Percentiles rank a stretch among this genome's conserved stretches.
These are phyloP conservation scores for Blennius ocellaris DNA, from an alignment of 2,113 vertebrate genomes.

Conservation along the genomic window DNA sequence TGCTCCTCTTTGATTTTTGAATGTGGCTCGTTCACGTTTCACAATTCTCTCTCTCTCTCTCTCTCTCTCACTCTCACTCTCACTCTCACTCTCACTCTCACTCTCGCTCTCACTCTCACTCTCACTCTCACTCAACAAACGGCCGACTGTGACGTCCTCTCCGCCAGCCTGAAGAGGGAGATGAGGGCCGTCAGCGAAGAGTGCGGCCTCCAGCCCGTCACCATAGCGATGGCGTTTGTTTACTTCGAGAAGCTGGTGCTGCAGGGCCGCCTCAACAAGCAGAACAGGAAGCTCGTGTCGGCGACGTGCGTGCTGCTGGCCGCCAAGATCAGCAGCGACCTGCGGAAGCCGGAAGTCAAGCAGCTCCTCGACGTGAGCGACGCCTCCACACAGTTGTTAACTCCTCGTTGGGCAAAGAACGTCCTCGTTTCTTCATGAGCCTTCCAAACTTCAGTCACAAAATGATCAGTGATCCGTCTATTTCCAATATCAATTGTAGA, in stretches of 20 bases:
- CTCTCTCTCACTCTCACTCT: no score
- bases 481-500: no score
- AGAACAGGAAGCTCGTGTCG: constrained; percentile 97
- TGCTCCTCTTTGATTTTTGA: not conserved
- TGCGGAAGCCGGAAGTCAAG: constrained; percentile 93
- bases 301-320: constrained; percentile 95
- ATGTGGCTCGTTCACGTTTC: not conserved
- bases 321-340: constrained; percentile 98
- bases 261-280: constrained; percentile 96
- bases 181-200: constrained; percentile 94
- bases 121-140: no score
- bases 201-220: constrained; percentile 92
- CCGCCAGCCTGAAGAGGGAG: constrained; percentile 91
- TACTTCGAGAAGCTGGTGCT: constrained; percentile 99
- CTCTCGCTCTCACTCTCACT: no score
- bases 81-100: no score
- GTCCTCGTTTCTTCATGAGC: no score
- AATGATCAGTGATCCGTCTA: no score
- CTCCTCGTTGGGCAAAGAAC: no score
- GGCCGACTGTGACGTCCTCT: not conserved
- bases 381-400: not conserved
- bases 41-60: not conserved
- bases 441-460: no score
- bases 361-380: constrained; percentile 95
- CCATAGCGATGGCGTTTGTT: constrained; percentile 96